phyloP scores from a whole-genome alignment of 2,113 vertebrate species.

The Rallus limicola region DNA sequence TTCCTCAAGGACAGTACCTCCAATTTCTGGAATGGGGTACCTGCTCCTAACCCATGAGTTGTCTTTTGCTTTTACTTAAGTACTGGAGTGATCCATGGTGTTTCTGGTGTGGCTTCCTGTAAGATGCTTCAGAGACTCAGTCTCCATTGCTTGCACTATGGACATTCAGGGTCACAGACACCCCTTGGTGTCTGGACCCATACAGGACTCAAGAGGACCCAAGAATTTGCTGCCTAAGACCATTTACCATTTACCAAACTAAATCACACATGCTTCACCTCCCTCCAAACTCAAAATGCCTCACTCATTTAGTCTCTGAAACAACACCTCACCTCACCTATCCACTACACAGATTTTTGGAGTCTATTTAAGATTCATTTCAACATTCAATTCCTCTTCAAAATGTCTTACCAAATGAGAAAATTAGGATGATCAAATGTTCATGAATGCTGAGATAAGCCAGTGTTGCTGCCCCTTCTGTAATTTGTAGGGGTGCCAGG shows the following conservation, averaged over 20 bases:
- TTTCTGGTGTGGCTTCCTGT: background rate
- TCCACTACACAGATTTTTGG: background rate
- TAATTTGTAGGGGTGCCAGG: background rate
- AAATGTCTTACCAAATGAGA: background rate
- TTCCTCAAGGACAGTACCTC: background rate
- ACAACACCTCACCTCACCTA: background rate
- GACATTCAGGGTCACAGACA: background rate
- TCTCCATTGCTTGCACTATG: background rate
- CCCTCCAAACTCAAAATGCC: background rate
- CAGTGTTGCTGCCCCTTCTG: background rate
- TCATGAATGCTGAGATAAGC: background rate
- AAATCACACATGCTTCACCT: background rate
- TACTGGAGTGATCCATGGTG: background rate
- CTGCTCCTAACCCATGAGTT: background rate
- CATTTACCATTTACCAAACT: background rate
- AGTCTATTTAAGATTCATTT: background rate
- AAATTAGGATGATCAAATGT: background rate
- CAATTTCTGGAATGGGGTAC: background rate
- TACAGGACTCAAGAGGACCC: background rate
- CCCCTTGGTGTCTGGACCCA: background rate
- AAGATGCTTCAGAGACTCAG: background rate
- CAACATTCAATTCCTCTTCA: background rate
- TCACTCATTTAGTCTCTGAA: background rate
- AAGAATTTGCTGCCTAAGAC: background rate
- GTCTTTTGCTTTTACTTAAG: background rate